Evolutionary conservation across 1,140 invertebrate species (phyloP).

Genomic region (Paracyclopina nana): DNA sequence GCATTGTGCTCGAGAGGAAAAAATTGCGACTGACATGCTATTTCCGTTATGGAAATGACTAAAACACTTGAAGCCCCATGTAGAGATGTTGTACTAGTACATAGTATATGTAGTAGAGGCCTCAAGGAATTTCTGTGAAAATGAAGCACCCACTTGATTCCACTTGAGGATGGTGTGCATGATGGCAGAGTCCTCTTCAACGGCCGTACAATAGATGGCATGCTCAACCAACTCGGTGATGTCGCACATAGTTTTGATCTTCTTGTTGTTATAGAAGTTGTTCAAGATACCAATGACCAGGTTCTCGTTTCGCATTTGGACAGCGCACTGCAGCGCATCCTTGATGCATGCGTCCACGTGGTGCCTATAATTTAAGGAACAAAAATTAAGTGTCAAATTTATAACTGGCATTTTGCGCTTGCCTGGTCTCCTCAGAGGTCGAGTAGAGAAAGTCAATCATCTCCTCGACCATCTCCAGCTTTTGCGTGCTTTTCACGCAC

Average conservation of each 20-base stretch:
- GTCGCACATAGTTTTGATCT: slow-evolving; percentile 8
- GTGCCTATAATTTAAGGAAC: too few species aligned
- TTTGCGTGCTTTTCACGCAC: slow-evolving; percentile 1
- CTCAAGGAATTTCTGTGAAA: background rate
- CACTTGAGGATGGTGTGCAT: background rate
- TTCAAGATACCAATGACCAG: slow-evolving; percentile 9
- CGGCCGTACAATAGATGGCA: slow-evolving; percentile 4
- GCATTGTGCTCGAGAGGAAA: background rate
- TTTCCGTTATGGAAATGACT: too few species aligned
- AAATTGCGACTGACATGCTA: too few species aligned
- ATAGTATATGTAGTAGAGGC: too few species aligned
- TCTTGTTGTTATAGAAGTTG: slow-evolving; percentile 11
- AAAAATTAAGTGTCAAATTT: too few species aligned
- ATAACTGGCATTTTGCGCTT: too few species aligned
- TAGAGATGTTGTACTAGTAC: too few species aligned
- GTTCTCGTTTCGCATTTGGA: background rate
- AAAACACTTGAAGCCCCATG: too few species aligned
- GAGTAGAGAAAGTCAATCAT: slow-evolving; percentile 3
- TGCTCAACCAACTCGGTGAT: slow-evolving; percentile 5
- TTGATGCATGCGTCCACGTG: slow-evolving; percentile 5
- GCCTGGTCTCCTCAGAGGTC: background rate
- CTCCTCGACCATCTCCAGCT: slow-evolving; percentile 6
- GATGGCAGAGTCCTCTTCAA: background rate
- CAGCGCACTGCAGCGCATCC: background rate
- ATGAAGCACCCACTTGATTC: background rate